phyloP scores from a whole-genome alignment of 1,140 invertebrate species.

The Drosophila baimaii region DNA sequence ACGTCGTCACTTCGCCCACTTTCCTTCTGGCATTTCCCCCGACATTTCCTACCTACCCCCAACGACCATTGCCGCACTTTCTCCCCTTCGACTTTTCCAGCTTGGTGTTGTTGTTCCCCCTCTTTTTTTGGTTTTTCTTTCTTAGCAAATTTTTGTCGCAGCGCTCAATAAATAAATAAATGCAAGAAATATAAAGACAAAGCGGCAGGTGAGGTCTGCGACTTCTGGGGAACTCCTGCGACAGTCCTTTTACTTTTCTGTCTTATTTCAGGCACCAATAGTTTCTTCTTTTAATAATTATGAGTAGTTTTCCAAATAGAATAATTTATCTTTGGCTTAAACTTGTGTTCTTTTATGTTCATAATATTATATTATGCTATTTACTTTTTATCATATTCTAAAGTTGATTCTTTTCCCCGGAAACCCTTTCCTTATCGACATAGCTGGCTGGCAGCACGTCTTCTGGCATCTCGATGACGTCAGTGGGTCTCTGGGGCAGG shows the following conservation, averaged over 20 bases:
- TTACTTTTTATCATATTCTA: neutral
- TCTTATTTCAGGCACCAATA: no score
- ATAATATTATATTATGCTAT: neutral
- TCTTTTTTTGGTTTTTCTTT: neutral
- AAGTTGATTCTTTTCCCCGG: no score
- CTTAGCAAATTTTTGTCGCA: slow-evolving; percentile 67
- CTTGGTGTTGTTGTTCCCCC: neutral
- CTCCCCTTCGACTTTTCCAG: neutral
- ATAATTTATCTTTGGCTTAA: neutral
- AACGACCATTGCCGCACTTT: slow-evolving; percentile 1
- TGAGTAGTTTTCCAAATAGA: neutral
- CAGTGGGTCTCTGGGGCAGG: slow-evolving; percentile 36
- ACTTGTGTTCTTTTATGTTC: neutral
- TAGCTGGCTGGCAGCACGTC: slow-evolving; percentile 6
- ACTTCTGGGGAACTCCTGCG: slow-evolving; percentile 19
- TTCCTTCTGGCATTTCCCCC: slow-evolving; percentile 4
- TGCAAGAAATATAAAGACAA: slow-evolving; percentile 52
- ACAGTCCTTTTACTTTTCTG: neutral
- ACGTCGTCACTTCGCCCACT: slow-evolving; percentile 44
- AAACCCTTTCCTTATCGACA: neutral
- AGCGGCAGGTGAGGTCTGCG: slow-evolving; percentile 41
- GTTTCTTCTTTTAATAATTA: neutral
- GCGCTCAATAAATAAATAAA: slow-evolving; percentile 76
- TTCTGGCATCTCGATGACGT: slow-evolving; percentile 51
- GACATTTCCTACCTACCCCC: neutral